Evolutionary conservation across 2,888 invertebrate species (phyloP), one percentile per base, ranked within the genome.

Genomic region (Lasius fuliginosus): DNA sequence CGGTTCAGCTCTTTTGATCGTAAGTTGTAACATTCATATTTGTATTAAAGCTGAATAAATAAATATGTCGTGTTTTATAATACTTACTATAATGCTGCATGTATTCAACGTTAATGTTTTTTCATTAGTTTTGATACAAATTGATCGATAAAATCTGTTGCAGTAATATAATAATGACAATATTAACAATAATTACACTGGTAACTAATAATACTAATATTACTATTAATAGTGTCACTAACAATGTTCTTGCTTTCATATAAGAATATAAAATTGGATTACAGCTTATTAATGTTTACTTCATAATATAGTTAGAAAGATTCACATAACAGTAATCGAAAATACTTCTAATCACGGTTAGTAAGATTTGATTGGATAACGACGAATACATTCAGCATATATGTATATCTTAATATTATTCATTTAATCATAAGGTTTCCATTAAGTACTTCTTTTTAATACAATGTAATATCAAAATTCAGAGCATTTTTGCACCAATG

Each of bases 31-130:
- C 18, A 30, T 60, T 49, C 23, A 62, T 71, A 60, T 79, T 81
- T 85, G 53, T 46, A 27, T 74, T 82, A 73, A 90, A 91, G 89
- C 90, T 89, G 90, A 93, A 93, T 93, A 93, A 93, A 93, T 93
- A 93, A 92, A 91, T 92, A 92, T 87, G 73, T 89, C 86, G 85
- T 85, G 81, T 89, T 91, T 89, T 93, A 49, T 49, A 93, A 93
- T 92, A 92, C 90, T 91, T 91, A 87, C 89, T 89, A 49, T 18
- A 46, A n/a, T 86, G 86, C 69, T 87, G 60, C 36, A 68, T 84
- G 33, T 79, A 60, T 69, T 82, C 42, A 9, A 27, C 46, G 71
- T 68, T 71, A 83, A 77, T 67, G 53, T 85, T 46, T 15, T 46
- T 65, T 8, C 6, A 1, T 9, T 40, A 1, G 1, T 56, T 56